Evolutionary conservation across 1,140 invertebrate genomes (phyloP).

Genomic region (Pogonognathellus flavescens): DNA sequence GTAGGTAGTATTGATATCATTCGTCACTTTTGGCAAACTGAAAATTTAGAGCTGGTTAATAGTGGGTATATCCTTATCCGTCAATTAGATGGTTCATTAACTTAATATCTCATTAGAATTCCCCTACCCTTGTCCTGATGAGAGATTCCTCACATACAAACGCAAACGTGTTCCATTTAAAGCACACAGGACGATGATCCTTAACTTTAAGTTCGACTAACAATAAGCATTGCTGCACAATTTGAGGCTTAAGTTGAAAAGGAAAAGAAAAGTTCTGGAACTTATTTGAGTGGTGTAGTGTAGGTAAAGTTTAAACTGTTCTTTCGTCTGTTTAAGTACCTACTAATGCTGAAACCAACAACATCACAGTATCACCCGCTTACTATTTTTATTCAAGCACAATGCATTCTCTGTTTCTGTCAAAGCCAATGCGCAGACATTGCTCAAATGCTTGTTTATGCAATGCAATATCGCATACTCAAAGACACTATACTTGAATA

Average conservation of each 20-base stretch:
- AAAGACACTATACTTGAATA: neutral
- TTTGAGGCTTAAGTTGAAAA: too few relatives aligned
- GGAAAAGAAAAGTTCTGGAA: too few relatives aligned
- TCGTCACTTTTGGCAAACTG: neutral
- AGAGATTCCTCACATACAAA: conserved; percentile 44
- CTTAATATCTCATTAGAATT: conserved; percentile 61
- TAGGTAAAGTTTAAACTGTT: too few relatives aligned
- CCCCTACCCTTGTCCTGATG: conserved; percentile 29
- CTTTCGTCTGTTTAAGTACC: too few relatives aligned
- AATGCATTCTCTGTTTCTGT: too few relatives aligned
- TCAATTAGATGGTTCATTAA: conserved; percentile 64
- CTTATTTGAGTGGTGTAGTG: too few relatives aligned
- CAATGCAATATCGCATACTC: neutral
- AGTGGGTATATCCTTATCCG: conserved; percentile 56
- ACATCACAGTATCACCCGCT: too few relatives aligned
- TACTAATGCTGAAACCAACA: too few relatives aligned
- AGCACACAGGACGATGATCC: neutral
- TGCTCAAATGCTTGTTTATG: neutral
- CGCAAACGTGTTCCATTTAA: neutral
- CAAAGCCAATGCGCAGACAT: too few relatives aligned
- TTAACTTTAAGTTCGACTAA: neutral
- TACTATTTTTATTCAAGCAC: too few relatives aligned
- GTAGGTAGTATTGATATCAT: neutral
- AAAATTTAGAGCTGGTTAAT: conserved; percentile 9
- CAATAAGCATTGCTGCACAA: neutral